Evolutionary conservation across 2,113 vertebrate species (phyloP), one percentile per base, ranked within the genome.

Genomic region (Arenaria interpres): DNA sequence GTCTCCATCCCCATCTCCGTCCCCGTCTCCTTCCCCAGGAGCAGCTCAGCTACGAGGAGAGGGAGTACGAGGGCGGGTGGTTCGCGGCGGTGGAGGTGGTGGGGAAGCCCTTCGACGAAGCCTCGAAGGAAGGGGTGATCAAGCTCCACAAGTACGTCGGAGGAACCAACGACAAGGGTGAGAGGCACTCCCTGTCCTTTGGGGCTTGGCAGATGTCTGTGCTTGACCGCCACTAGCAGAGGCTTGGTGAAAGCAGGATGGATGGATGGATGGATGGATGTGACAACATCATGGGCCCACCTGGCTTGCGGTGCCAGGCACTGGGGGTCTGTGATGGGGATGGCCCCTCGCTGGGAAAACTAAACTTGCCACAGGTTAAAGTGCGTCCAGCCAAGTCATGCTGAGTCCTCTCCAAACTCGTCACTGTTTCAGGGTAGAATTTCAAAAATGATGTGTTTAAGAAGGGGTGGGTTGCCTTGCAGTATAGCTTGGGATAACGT

Each of bases 101-200:
- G 24, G 99, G 98, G 14, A 98, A 99, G 80, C 97, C 97, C 2
- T 99, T 99, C 41, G 99, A 99, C n/a, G 99, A 99, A 82, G 99
- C 98, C 43, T 97, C 98, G 0, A 98, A 98, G 32, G 99, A 99
- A 97, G 98, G 98, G 9, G 98, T 97, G 67, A 97, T 98, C 64
- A 99, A 98, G 90, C 98, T 99, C 68, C 98, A 99, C 46, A 99
- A 99, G 97, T 99, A 99, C 39, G 98, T 98, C 8, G 99, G 99
- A 1, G 99, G 99, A 60, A 98, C 97, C 96, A 99, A 99, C 10
- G 98, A 99, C 50, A 98, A 98, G 96, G 99, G 99, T 99, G 90
- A 98, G 98, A 64, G 24, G 39, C 3, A 22, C 62, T 77, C 27
- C 19, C 15, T 0, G 5, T 9, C 39, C n/a, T 2, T 5, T 10